Base-by-base conservation (phyloP, 2,113 vertebrate species). In the Xiphophorus hellerii region DNA sequence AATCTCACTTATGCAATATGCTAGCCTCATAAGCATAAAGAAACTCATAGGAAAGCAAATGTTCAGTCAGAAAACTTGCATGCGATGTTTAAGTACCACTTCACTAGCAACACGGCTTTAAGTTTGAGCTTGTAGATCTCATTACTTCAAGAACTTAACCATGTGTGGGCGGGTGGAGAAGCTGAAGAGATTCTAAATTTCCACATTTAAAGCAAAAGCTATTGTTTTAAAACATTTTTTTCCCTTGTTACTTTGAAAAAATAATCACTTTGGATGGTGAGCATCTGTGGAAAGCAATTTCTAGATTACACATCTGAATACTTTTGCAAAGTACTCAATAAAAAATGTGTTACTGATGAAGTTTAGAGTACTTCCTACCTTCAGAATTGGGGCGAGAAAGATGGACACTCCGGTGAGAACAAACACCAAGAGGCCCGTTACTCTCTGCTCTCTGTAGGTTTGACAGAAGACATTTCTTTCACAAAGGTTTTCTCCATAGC, bases 351-450 rank as follows among this genome's bases (percentile, higher is more conserved):
- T 20, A 62, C 61, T 31, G 30, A 31, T 7, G 9, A 33, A 10
- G 28, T 8, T 29, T 15, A 25, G 1, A 25, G n/a, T 39, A 27
- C 14, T 72, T 22, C 6, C 44, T 90, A 98, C 97, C 97, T 99
- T 97, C 12, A 99, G 93, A 58, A 99, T 44, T 0, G 97, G 98
- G 75, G 97, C 97, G 62, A 99, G 93, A 89, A 99, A 99, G 90
- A 99, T 97, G 0, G 98, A 99, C 64, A 97, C 95, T 51, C 98
- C 98, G 0, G 97, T 99, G 68, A 99, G 95, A 76, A 97, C 90
- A 13, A 99, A 99, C 85, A 99, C 98, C 12, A 98, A 82, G 82
- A 97, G 94, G 28, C 98, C 98, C 0, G 98, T 99, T 48, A 99
- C 64, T 75, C 97, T 93, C 84, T 98, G 97, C 73, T 98, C 96